phyloP scores from a whole-genome alignment of 2,888 invertebrate genomes.

The Plusia festucae region DNA sequence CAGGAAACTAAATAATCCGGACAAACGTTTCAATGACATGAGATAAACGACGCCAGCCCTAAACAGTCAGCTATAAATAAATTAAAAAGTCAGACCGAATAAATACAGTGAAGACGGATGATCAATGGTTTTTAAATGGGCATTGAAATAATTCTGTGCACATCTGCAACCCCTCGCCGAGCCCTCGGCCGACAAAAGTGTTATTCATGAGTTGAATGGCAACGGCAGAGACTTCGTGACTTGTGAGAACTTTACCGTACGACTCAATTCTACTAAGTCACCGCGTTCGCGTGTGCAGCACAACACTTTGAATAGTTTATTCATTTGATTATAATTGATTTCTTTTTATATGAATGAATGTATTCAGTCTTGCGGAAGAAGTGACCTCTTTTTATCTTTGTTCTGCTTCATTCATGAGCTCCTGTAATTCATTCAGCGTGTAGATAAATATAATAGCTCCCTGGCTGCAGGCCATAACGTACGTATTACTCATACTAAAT shows the following conservation, averaged over 20 bases:
- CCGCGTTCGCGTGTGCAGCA: constrained; percentile 61
- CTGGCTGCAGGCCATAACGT: constrained; percentile 21
- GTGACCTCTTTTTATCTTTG: constrained; percentile 65
- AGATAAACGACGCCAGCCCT: constrained; percentile 43
- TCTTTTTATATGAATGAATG: constrained; percentile 72
- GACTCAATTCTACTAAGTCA: constrained; percentile 66
- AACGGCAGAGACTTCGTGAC: constrained; percentile 64
- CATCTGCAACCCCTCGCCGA: constrained; percentile 60
- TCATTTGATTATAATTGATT: constrained; percentile 75
- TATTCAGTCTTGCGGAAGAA: constrained; percentile 66
- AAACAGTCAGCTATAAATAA: constrained; percentile 41
- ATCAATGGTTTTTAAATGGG: constrained; percentile 56
- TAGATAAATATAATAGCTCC: constrained; percentile 46
- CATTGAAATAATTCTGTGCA: constrained; percentile 55
- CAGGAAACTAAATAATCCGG: constrained; percentile 37
- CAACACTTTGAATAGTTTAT: constrained; percentile 71
- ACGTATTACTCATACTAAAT: constrained; percentile 25
- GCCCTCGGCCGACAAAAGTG: constrained; percentile 55
- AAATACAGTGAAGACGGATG: constrained; percentile 47
- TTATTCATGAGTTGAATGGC: constrained; percentile 63
- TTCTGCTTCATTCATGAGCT: constrained; percentile 56
- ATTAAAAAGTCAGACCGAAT: constrained; percentile 45
- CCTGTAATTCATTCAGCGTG: constrained; percentile 36
- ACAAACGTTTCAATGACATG: constrained; percentile 42
- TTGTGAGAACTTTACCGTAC: constrained; percentile 60